phyloP scores from a whole-genome alignment of 2,797 vertebrate genomes.

The Gymnocypris eckloni region DNA sequence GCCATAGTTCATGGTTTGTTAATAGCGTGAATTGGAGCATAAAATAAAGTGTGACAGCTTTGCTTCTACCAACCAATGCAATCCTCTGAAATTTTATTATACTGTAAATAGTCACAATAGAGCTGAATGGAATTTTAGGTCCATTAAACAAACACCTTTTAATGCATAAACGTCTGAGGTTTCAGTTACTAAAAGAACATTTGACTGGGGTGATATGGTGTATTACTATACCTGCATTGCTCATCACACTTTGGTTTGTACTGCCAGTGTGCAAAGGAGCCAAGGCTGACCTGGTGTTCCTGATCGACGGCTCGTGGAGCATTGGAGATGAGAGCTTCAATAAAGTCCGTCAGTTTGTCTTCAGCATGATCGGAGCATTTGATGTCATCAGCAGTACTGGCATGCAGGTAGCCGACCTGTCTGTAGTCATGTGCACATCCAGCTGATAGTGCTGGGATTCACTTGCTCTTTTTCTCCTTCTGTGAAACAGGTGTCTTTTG shows the following conservation, averaged over 20 bases:
- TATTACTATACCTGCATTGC: not conserved
- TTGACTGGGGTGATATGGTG: not conserved
- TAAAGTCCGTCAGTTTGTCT: conserved; percentile 97
- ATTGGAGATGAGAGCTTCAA: conserved; percentile 97
- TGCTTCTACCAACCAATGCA: not conserved
- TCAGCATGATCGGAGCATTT: conserved; percentile 93
- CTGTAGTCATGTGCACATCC: not conserved
- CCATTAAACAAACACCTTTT: not conserved
- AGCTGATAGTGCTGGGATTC: not conserved
- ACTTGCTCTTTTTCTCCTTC: not conserved
- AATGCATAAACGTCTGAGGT: not conserved
- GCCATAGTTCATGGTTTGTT: not conserved
- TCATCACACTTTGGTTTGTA: not conserved
- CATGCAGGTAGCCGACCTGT: conserved; percentile 86
- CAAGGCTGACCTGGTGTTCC: conserved; percentile 97
- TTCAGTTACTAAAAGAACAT: not conserved
- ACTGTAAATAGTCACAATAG: not conserved
- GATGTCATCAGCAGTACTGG: conserved; percentile 88
- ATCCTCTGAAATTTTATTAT: not conserved
- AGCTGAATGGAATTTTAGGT: not conserved
- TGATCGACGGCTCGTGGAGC: conserved; percentile 99
- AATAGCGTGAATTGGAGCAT: not conserved
- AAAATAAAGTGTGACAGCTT: not conserved
- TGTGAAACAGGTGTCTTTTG: conserved; percentile 88
- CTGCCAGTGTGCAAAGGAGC: conserved; percentile 93